These are phyloP conservation scores for Oncorhynchus kisutch DNA, from an alignment of 2,113 vertebrate species.

Conservation along the genomic window DNA sequence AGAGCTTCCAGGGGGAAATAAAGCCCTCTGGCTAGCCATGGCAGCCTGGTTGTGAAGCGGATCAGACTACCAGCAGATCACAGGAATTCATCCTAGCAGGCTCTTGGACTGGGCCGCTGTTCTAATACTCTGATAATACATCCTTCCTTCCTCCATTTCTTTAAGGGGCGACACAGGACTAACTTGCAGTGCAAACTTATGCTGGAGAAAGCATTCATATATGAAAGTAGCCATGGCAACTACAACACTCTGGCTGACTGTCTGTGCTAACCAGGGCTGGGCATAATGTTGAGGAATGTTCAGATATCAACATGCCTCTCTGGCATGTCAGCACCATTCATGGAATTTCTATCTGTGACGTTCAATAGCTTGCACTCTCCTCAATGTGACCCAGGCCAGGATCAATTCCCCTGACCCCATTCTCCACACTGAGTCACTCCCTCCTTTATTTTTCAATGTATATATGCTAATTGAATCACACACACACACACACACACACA, in stretches of 20 bases:
- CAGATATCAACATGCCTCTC: too few relatives aligned
- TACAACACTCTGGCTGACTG: too few relatives aligned
- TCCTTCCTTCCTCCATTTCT: too few relatives aligned
- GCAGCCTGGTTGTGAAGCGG: not conserved
- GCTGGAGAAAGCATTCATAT: not conserved
- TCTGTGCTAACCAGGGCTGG: too few relatives aligned
- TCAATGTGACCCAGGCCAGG: not conserved
- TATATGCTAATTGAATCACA: not conserved
- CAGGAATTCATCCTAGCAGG: conserved; percentile 1
- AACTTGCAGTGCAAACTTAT: not conserved
- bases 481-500: too few relatives aligned
- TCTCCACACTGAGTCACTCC: not conserved
- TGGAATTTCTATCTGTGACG: not conserved
- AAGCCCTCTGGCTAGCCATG: conserved; percentile 1
- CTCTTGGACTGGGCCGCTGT: not conserved
- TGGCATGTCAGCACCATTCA: too few relatives aligned
- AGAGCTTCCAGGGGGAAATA: conserved; percentile 5
- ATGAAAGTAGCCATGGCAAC: not conserved
- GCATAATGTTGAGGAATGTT: too few relatives aligned
- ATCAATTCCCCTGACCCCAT: not conserved
- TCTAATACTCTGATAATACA: not conserved
- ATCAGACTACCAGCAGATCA: not conserved
- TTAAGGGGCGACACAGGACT: too few relatives aligned
- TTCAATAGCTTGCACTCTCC: not conserved
- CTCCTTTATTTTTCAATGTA: not conserved